These are phyloP conservation scores for Pachyrhynchus sulphureomaculatus DNA, from an alignment of 1,140 invertebrate genomes.

Conservation along the genomic window DNA sequence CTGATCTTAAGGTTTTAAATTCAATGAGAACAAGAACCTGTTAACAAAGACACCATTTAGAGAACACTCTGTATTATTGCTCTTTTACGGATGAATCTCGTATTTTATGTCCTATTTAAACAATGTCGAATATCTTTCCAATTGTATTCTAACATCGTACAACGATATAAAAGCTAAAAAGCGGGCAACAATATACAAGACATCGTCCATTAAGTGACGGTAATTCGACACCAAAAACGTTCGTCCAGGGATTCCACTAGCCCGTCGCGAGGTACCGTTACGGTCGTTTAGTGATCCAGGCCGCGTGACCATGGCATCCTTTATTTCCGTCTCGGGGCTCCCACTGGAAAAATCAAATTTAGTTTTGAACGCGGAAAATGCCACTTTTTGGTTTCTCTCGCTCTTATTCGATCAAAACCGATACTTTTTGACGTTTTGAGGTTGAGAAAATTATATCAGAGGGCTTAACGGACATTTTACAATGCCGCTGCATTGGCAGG, in stretches of 20 bases:
- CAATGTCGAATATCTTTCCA: not conserved
- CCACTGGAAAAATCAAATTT: slow-evolving; percentile 11
- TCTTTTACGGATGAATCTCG: too few species aligned
- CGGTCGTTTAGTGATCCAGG: slow-evolving; percentile 14
- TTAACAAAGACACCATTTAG: too few species aligned
- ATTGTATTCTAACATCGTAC: not conserved
- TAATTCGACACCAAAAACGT: slow-evolving; percentile 44
- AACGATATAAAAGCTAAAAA: not conserved
- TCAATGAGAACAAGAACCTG: too few species aligned
- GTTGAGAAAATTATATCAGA: slow-evolving; percentile 5
- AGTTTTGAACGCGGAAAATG: not conserved
- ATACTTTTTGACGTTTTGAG: slow-evolving; percentile 6
- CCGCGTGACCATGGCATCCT: slow-evolving; percentile 20
- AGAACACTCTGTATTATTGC: too few species aligned
- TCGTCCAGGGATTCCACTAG: slow-evolving; percentile 34
- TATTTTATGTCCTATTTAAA: too few species aligned
- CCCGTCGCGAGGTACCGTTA: slow-evolving; percentile 4
- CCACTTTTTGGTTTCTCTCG: slow-evolving; percentile 12
- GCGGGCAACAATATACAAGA: slow-evolving; percentile 32
- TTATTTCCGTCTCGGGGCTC: not conserved
- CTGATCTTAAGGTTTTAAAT: too few species aligned
- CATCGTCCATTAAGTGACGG: slow-evolving; percentile 42
- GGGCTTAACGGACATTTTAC: slow-evolving; percentile 11
- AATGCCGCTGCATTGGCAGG: slow-evolving; percentile 1
- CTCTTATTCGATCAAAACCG: slow-evolving; percentile 20